phyloP scores from a whole-genome alignment of 2,888 invertebrate genomes.

The Neuroscelio doddi region DNA sequence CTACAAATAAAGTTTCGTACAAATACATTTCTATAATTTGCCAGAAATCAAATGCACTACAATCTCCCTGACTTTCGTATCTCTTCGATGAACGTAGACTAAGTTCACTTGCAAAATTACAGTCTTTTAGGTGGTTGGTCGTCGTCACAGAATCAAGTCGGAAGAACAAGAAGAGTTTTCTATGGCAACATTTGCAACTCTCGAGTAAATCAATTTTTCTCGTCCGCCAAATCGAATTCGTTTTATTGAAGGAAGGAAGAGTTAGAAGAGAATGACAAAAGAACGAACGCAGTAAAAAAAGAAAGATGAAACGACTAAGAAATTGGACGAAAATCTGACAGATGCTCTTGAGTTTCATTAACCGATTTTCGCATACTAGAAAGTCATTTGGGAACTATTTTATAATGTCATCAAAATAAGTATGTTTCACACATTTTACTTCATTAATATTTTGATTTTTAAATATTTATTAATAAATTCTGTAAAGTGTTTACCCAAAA shows the following conservation, averaged over 20 bases:
- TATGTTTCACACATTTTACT: neutral
- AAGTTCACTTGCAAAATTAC: slow-evolving; percentile 37
- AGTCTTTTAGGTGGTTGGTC: slow-evolving; percentile 49
- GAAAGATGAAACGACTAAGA: slow-evolving; percentile 9
- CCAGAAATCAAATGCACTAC: slow-evolving; percentile 12
- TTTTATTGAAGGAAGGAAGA: slow-evolving; percentile 42
- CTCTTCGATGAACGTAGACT: slow-evolving; percentile 9
- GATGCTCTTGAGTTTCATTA: slow-evolving; percentile 11
- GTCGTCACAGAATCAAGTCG: slow-evolving; percentile 14
- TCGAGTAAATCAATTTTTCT: slow-evolving; percentile 55
- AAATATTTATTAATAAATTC: no score
- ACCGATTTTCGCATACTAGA: neutral
- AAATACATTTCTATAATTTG: neutral
- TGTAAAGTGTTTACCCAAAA: no score
- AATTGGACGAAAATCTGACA: slow-evolving; percentile 18
- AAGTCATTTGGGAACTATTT: slow-evolving; percentile 11
- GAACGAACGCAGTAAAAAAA: slow-evolving; percentile 13
- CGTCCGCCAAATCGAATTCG: slow-evolving; percentile 49
- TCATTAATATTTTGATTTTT: no score
- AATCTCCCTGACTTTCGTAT: slow-evolving; percentile 17
- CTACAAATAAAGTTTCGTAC: slow-evolving; percentile 1
- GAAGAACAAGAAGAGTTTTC: slow-evolving; percentile 23
- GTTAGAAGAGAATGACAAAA: slow-evolving; percentile 23
- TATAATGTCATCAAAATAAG: neutral
- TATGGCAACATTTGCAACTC: slow-evolving; percentile 49